Evolutionary conservation across 2,888 invertebrate genomes (phyloP).

Genomic region (Acrobeloides nanus): DNA sequence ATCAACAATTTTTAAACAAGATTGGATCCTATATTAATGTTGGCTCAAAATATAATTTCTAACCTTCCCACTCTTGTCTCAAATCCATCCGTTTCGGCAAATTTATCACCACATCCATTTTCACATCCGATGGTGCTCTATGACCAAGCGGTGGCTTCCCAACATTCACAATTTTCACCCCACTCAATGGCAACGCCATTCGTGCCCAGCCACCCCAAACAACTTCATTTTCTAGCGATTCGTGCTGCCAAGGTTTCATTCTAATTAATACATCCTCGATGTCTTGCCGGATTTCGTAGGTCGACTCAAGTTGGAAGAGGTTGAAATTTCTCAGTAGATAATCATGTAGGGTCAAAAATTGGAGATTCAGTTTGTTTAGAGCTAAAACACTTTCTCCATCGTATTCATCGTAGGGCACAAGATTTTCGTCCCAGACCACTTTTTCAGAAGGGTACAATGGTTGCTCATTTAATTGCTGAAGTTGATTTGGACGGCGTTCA

Average conservation of each 20-base stretch:
- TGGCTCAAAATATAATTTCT: constrained; percentile 55
- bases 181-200: constrained; percentile 86
- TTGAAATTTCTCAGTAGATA: constrained; percentile 94
- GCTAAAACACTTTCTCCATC: constrained; percentile 79
- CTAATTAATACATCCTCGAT: constrained; percentile 92
- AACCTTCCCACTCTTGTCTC: constrained; percentile 86
- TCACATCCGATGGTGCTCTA: constrained; percentile 84
- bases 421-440: constrained; percentile 96
- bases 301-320: constrained; percentile 90
- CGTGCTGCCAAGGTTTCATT: constrained; percentile 77
- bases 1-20: neutral
- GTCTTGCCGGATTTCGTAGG: constrained; percentile 67
- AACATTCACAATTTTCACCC: constrained; percentile 42
- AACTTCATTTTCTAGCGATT: constrained; percentile 27
- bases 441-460: constrained; percentile 95
- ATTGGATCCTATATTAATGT: neutral
- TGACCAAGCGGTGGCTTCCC: constrained; percentile 67
- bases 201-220: constrained; percentile 98
- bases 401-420: constrained; percentile 93
- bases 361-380: constrained; percentile 89
- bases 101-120: constrained; percentile 87
- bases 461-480: constrained; percentile 91
- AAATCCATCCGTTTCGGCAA: constrained; percentile 82
- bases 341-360: constrained; percentile 94
- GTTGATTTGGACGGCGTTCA: constrained; percentile 57